Conservation (phyloP, 2,797 vertebrate genomes). For the Hypotaenidia philippensis region DNA sequence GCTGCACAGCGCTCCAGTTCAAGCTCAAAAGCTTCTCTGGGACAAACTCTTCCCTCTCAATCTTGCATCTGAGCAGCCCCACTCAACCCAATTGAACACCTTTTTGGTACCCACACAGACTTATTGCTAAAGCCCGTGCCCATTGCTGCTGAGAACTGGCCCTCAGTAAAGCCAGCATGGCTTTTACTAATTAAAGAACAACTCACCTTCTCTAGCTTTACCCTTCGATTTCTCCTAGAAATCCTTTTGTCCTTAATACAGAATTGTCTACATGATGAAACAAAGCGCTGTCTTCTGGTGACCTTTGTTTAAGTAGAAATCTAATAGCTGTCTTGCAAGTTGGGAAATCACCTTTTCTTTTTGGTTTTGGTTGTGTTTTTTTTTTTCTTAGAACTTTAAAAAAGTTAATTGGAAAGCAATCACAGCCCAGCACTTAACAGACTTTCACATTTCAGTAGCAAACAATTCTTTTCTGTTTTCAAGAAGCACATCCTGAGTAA, state of each 20-base stretch:
- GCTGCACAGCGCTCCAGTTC: neutral
- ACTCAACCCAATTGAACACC: neutral
- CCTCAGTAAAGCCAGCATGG: neutral
- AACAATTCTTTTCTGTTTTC: neutral
- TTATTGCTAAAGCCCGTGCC: neutral
- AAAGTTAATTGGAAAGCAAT: slow-evolving; percentile 48
- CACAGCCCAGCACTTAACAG: neutral
- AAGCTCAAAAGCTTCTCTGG: neutral
- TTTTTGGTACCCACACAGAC: neutral
- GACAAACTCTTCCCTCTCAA: neutral
- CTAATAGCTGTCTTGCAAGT: neutral
- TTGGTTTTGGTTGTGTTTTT: neutral
- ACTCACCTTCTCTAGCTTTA: neutral
- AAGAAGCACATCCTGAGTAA: neutral
- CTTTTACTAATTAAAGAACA: slow-evolving; percentile 2
- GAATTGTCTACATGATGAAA: neutral
- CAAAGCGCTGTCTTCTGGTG: neutral
- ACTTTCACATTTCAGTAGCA: neutral
- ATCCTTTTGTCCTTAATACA: slow-evolving; percentile 14
- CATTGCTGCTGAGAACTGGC: neutral
- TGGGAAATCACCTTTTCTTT: neutral
- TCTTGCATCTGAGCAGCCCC: neutral
- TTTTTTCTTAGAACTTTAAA: neutral
- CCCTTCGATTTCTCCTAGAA: neutral
- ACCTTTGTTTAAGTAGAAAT: neutral